These are phyloP conservation scores for Nomada fabriciana DNA, from an alignment of 2,888 invertebrate genomes.

Conservation along the genomic window DNA sequence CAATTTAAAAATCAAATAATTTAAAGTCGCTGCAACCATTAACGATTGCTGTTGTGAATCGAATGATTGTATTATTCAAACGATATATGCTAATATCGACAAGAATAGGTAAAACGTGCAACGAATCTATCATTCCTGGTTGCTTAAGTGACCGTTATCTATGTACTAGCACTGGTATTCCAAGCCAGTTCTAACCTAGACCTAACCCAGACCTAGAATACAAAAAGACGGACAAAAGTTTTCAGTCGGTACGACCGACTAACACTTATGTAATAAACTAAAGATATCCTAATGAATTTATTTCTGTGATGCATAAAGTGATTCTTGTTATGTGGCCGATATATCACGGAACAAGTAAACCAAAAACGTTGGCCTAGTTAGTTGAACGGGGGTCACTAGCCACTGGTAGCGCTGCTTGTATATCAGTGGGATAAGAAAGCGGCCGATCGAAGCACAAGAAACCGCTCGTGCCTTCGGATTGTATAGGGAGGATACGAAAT, in stretches of 20 bases:
- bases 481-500: conserved; percentile 26
- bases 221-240: conserved; percentile 53
- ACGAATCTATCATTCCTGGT: background rate
- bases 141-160: conserved; percentile 1
- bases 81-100: background rate
- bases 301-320: conserved; percentile 55
- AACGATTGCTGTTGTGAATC: background rate
- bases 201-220: conserved; percentile 59
- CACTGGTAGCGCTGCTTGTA: conserved; percentile 1
- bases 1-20: background rate
- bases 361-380: conserved; percentile 44
- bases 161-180: conserved; percentile 6
- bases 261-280: conserved; percentile 56
- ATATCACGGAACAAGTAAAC: conserved; percentile 21
- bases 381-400: conserved; percentile 28
- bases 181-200: conserved; percentile 53
- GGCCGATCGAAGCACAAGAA: conserved; percentile 44
- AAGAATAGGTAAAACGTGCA: background rate
- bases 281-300: conserved; percentile 62
- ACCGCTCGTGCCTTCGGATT: conserved; percentile 36
- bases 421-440: conserved; percentile 43
- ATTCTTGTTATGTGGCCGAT: conserved; percentile 25
- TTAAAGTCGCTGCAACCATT: background rate
- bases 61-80: background rate
- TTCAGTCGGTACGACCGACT: conserved; percentile 29